A percentile compares a stretch with the other conserved stretches of the same genome.
These are phyloP conservation scores for Paracanthobrama guichenoti DNA, from an alignment of 2,113 vertebrate genomes.

Conservation along the genomic window DNA sequence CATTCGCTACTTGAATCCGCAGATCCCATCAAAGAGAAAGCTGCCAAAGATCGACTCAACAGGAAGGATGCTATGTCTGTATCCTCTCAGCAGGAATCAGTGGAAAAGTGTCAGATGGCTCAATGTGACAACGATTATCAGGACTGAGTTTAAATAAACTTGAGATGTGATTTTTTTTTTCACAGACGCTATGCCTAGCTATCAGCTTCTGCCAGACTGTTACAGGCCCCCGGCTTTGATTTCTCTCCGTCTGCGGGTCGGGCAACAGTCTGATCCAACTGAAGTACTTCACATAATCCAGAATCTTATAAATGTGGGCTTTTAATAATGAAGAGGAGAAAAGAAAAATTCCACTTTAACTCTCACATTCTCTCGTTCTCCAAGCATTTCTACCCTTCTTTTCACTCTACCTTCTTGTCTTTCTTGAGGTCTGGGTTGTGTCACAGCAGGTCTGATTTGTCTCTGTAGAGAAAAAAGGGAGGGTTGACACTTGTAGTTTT, in stretches of 20 bases:
- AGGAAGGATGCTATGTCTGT: background rate
- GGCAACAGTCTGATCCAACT: conserved; percentile 7
- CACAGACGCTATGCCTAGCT: conserved; percentile 22
- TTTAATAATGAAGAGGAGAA: conserved; percentile 28
- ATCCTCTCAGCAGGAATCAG: background rate
- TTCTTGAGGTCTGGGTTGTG: conserved; percentile 51
- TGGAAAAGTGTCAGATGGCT: background rate
- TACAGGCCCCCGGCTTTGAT: conserved; percentile 18
- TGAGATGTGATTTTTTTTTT: background rate
- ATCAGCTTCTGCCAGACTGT: conserved; percentile 19
- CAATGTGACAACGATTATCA: conserved; percentile 5
- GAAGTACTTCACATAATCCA: conserved; percentile 28
- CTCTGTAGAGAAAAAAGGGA: conserved; percentile 37
- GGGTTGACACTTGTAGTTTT: conserved; percentile 58
- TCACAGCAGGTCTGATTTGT: conserved; percentile 49
- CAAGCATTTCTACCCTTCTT: background rate
- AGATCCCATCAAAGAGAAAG: background rate
- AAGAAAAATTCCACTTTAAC: conserved; percentile 10
- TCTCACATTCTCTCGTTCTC: conserved; percentile 1
- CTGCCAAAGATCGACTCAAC: background rate
- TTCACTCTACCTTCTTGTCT: conserved; percentile 5
- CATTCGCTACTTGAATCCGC: background rate
- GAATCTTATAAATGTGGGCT: conserved; percentile 34
- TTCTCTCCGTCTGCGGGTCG: background rate
- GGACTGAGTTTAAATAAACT: background rate